phyloP scores from a whole-genome alignment of 2,113 vertebrate genomes.

The Oncorhynchus gorbuscha region DNA sequence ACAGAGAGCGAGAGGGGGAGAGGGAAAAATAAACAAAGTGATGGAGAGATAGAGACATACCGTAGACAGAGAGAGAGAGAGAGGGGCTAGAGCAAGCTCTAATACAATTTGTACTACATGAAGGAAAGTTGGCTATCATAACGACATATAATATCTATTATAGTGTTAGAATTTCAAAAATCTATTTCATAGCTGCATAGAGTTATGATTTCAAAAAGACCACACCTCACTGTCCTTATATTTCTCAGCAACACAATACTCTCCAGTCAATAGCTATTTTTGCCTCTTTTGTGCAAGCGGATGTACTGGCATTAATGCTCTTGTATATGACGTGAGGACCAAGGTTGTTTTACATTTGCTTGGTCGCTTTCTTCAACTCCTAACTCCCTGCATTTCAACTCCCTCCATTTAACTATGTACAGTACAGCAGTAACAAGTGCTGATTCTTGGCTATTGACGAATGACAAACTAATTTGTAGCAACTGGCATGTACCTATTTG shows the following conservation, averaged over 20 bases:
- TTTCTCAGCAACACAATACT: conserved; percentile 19
- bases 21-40: neutral
- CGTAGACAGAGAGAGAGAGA: neutral
- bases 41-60: neutral
- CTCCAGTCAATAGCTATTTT: conserved; percentile 40
- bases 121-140: too few species aligned
- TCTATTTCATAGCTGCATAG: neutral
- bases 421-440: conserved; percentile 5
- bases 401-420: neutral
- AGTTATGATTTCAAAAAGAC: conserved; percentile 17
- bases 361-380: conserved; percentile 3
- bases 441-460: conserved; percentile 12
- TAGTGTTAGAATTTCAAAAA: too few species aligned
- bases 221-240: conserved; percentile 7
- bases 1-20: neutral
- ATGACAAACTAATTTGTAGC: conserved; percentile 26
- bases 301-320: conserved; percentile 8
- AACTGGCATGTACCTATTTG: neutral
- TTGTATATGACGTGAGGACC: conserved; percentile 16
- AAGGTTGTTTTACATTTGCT: conserved; percentile 33
- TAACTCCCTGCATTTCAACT: neutral
- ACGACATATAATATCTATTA: too few species aligned
- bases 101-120: too few species aligned
- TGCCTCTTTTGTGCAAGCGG: conserved; percentile 34
- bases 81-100: too few species aligned